phyloP scores from a whole-genome alignment of 2,888 invertebrate species.

The Trypoxylon attenuatum region DNA sequence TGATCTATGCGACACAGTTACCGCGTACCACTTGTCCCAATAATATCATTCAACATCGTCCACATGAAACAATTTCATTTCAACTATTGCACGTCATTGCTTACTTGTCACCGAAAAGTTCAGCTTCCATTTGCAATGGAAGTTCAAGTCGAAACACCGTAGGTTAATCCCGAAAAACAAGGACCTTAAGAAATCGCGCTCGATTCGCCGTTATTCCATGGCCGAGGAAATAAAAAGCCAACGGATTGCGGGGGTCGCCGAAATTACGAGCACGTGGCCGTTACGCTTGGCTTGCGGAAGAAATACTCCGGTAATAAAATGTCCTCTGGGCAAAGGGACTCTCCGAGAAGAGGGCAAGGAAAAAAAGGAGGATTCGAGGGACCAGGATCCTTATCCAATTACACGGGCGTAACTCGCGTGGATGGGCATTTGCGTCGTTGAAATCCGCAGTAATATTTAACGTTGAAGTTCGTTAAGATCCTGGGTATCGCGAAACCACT shows the following conservation, averaged over 20 bases:
- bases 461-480: constrained; percentile 4
- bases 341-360: constrained; percentile 14
- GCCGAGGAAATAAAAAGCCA: not conserved
- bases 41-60: not conserved
- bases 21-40: not conserved
- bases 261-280: constrained; percentile 32
- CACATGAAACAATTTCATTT: not conserved
- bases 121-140: no score
- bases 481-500: not conserved
- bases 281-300: constrained; percentile 11
- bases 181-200: no score
- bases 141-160: no score
- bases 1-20: not conserved
- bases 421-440: constrained; percentile 32
- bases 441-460: constrained; percentile 46
- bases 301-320: constrained; percentile 40
- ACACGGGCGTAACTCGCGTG: constrained; percentile 39
- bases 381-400: constrained; percentile 55
- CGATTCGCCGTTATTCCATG: not conserved
- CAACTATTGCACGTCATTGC: no score
- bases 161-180: no score
- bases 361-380: constrained; percentile 28
- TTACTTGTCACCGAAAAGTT: no score
- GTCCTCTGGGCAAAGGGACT: constrained; percentile 16
- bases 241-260: not conserved